Percentiles rank a stretch among this genome's conserved stretches.
Conservation (phyloP, 1,140 invertebrate species). For the Aphis gossypii region DNA sequence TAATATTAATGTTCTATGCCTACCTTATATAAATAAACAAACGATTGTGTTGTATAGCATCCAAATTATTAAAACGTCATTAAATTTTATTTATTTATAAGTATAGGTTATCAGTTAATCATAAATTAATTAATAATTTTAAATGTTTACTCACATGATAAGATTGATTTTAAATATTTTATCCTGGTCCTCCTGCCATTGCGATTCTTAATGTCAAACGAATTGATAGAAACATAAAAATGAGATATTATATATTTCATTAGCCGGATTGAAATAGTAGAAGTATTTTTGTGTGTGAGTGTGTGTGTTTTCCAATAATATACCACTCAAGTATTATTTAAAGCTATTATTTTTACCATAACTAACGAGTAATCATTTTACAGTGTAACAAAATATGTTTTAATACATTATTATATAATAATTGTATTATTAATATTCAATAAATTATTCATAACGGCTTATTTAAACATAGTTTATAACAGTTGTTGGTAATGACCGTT, state of each 20-base stretch:
- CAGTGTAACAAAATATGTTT: neutral
- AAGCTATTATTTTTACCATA: neutral
- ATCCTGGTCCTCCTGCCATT: neutral
- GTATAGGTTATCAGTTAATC: neutral
- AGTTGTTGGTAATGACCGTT: neutral
- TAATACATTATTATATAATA: neutral
- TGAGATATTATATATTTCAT: neutral
- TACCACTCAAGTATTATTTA: neutral
- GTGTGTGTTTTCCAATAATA: neutral
- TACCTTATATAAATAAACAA: too few species aligned
- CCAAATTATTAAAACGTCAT: neutral
- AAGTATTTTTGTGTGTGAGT: neutral
- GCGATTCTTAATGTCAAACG: neutral
- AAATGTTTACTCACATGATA: neutral
- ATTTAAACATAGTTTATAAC: neutral
- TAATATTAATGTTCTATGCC: too few species aligned
- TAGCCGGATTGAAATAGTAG: neutral
- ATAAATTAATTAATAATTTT: neutral
- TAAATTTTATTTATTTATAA: neutral
- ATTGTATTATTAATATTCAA: neutral
- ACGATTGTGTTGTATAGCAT: too few species aligned
- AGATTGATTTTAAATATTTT: neutral
- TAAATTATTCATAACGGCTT: neutral
- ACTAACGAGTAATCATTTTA: neutral
- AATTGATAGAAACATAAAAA: neutral